phyloP scores from a whole-genome alignment of 92 coral and sea anemone genomes.

The Zoanthus sociatus region DNA sequence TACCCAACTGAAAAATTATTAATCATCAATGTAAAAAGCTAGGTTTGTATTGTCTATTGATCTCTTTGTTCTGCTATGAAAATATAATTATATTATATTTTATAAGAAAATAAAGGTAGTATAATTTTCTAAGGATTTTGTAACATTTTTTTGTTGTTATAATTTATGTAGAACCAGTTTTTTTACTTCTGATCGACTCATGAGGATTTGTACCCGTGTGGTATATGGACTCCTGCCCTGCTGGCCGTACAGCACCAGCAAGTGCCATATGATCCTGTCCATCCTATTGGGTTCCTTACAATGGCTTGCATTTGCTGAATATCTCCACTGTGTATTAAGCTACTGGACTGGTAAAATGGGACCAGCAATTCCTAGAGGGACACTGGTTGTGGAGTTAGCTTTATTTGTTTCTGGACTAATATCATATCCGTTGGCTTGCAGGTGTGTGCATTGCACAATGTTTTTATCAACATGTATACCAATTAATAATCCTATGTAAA shows the following conservation, averaged over 20 bases:
- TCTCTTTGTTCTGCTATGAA: too few species aligned
- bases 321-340: slow-evolving; percentile 55
- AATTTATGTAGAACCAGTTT: slow-evolving; percentile 31
- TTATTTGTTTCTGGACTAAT: slow-evolving; percentile 58
- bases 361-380: slow-evolving; percentile 65
- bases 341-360: slow-evolving; percentile 49
- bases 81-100: too few species aligned
- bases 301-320: slow-evolving; percentile 60
- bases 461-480: neutral
- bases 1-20: too few species aligned
- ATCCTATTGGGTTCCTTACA: slow-evolving; percentile 43
- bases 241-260: slow-evolving; percentile 55
- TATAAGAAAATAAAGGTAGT: too few species aligned
- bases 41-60: too few species aligned
- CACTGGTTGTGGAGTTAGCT: slow-evolving; percentile 60
- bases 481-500: neutral
- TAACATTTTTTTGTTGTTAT: too few species aligned
- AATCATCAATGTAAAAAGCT: too few species aligned
- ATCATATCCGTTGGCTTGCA: slow-evolving; percentile 59
- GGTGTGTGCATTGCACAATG: neutral
- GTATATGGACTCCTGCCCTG: slow-evolving; percentile 67
- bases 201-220: slow-evolving; percentile 47
- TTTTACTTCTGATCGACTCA: slow-evolving; percentile 44
- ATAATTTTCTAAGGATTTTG: too few species aligned
- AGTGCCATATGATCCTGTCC: slow-evolving; percentile 37